Evolutionary conservation across 2,888 invertebrate species (phyloP).

Genomic region (Cephonodes hylas): DNA sequence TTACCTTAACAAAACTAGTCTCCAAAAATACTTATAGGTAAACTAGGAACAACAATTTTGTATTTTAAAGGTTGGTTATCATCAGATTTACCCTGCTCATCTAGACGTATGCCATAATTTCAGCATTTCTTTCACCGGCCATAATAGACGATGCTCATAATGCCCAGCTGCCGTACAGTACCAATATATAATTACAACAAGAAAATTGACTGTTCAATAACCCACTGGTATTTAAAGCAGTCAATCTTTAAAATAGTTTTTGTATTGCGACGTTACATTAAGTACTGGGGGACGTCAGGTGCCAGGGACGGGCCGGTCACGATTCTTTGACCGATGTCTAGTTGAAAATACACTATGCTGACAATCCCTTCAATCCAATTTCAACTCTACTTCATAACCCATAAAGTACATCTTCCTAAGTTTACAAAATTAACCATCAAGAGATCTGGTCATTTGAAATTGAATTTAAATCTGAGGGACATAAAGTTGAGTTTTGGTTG

Average conservation of each 20-base stretch:
- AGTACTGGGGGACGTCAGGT: slow-evolving; percentile 74
- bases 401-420: slow-evolving; percentile 27
- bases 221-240: slow-evolving; percentile 12
- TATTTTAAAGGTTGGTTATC: too few species aligned
- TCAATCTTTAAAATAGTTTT: slow-evolving; percentile 12
- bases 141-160: too few species aligned
- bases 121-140: too few species aligned
- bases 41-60: too few species aligned
- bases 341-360: slow-evolving; percentile 45
- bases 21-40: too few species aligned
- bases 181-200: slow-evolving; percentile 5
- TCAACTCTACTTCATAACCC: slow-evolving; percentile 21
- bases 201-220: slow-evolving; percentile 9
- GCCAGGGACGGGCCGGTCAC: slow-evolving; percentile 76
- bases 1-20: too few species aligned
- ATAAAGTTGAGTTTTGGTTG: slow-evolving; percentile 35
- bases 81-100: too few species aligned
- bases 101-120: too few species aligned
- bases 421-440: slow-evolving; percentile 23
- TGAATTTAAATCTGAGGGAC: not conserved
- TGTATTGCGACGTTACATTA: slow-evolving; percentile 59
- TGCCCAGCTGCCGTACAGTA: not conserved
- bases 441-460: slow-evolving; percentile 22
- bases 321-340: slow-evolving; percentile 78
- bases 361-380: slow-evolving; percentile 27